A percentile compares a stretch with the other conserved stretches of the same genome.
Evolutionary conservation across 2,888 invertebrate species (phyloP).

Genomic region (Cephus nigrinus): DNA sequence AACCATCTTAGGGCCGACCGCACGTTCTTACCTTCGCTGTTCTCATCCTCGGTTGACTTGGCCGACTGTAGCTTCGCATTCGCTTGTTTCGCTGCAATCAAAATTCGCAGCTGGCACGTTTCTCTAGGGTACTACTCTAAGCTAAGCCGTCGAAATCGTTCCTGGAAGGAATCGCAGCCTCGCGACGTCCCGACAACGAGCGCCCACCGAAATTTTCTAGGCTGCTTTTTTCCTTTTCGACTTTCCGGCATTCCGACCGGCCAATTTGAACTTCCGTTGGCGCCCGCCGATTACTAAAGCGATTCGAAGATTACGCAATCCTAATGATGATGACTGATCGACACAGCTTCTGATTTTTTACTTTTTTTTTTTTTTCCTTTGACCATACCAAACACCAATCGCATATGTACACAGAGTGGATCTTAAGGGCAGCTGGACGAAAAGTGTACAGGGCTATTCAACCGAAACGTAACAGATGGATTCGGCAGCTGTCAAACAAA

Average conservation of each 20-base stretch:
- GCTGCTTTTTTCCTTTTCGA: not conserved
- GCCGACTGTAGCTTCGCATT: constrained; percentile 65
- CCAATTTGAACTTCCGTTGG: not conserved
- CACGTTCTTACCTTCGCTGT: constrained; percentile 61
- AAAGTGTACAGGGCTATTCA: not conserved
- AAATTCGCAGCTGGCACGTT: constrained; percentile 64
- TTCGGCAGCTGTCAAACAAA: too few relatives aligned
- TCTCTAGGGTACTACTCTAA: constrained; percentile 30
- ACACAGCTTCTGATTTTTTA: not conserved
- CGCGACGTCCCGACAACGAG: not conserved
- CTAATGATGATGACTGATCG: not conserved
- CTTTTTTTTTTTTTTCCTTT: not conserved
- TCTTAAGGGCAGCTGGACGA: not conserved
- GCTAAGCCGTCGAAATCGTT: constrained; percentile 7
- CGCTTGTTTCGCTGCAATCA: constrained; percentile 65
- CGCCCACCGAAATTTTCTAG: not conserved
- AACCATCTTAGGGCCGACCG: not conserved
- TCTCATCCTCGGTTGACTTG: constrained; percentile 66
- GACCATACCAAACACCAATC: not conserved
- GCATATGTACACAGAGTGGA: not conserved
- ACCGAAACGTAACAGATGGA: not conserved
- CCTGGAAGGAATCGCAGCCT: too few relatives aligned
- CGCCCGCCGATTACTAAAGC: not conserved
- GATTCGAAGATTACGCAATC: not conserved
- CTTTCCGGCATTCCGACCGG: too few relatives aligned